Evolutionary conservation across 2,113 vertebrate genomes (phyloP), one percentile per base, ranked within the genome.

Genomic region (Hylia prasina): DNA sequence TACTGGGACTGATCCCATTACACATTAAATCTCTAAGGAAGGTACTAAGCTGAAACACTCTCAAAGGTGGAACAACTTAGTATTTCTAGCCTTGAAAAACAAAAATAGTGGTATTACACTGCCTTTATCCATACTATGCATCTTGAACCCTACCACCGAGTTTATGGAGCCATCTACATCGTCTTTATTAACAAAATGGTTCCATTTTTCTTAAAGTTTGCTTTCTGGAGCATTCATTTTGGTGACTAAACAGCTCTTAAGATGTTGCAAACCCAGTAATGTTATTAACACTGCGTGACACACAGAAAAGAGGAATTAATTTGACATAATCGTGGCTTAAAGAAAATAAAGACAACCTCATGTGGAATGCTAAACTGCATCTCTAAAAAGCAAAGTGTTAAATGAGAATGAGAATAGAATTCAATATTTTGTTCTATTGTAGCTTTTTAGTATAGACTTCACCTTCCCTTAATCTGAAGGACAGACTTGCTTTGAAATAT

Each of bases 321-420:
- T 75, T 97, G 90, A 76, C 70, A 95, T 89, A 97, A 96, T 93
- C 75, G 0, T 87, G 72, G 77, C 90, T 94, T 71, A 93, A 90
- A 93, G 79, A 87, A 94, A 89, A 94, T 95, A 96, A 73, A 86
- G 85, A 92, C 93, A 69, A 90, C 80, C 50, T 90, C 81, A 21
- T 27, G 79, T 76, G 54, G 65, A 88, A 95, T 90, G 92, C 75
- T 94, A 83, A 95, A 95, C 85, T 66, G 82, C 68, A 3, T 86
- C 68, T 70, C 77, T 60, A 91, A 97, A 81, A 92, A 92, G 93
- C 58, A 94, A 92, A 97, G 90, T 93, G 90, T 90, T 97, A 94
- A 95, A 82, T 66, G 44, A 91, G 63, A 91, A 28, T 87, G 93
- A 93, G 80, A 92, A 70, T 8, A 94, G 82, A 96, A 96, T 89